phyloP scores from a whole-genome alignment of 2,797 vertebrate species.

The Leptoclinus maculatus region DNA sequence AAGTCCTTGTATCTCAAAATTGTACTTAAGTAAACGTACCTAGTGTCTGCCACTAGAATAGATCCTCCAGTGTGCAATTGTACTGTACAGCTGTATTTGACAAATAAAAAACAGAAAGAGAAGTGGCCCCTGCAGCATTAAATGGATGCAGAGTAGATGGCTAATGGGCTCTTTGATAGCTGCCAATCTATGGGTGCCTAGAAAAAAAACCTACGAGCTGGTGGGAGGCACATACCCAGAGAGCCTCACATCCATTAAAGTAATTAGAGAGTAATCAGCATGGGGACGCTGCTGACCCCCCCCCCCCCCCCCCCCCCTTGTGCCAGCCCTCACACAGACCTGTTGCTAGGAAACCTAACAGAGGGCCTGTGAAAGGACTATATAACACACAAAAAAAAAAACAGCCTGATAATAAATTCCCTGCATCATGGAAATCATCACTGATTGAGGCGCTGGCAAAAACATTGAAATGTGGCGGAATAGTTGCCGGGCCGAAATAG shows the following conservation, averaged over 20 bases:
- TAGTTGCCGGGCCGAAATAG: slow-evolving; percentile 2
- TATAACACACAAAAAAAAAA: slow-evolving; percentile 59
- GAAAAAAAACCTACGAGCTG: slow-evolving; percentile 16
- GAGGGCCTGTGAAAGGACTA: slow-evolving; percentile 48
- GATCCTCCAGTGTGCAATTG: background rate
- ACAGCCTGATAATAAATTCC: slow-evolving; percentile 49
- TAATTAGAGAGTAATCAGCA: slow-evolving; percentile 72
- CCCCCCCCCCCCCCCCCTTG: slow-evolving; percentile 23
- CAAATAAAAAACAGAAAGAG: background rate
- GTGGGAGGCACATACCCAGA: slow-evolving; percentile 30
- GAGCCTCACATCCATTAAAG: slow-evolving; percentile 65
- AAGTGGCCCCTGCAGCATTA: slow-evolving; percentile 22
- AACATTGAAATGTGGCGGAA: slow-evolving; percentile 15
- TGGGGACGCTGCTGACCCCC: slow-evolving; percentile 42
- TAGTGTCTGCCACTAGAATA: background rate
- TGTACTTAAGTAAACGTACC: background rate
- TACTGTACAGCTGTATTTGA: slow-evolving; percentile 1
- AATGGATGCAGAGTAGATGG: slow-evolving; percentile 28
- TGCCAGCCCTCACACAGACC: slow-evolving; percentile 58
- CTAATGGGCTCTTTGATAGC: slow-evolving; percentile 45
- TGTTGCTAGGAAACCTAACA: slow-evolving; percentile 80
- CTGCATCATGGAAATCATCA: slow-evolving; percentile 36
- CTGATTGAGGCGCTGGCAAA: slow-evolving; percentile 31
- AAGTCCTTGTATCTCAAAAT: background rate
- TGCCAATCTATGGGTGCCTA: slow-evolving; percentile 37